Conservation (phyloP, 1,140 invertebrate genomes). For the Mercenaria mercenaria region DNA sequence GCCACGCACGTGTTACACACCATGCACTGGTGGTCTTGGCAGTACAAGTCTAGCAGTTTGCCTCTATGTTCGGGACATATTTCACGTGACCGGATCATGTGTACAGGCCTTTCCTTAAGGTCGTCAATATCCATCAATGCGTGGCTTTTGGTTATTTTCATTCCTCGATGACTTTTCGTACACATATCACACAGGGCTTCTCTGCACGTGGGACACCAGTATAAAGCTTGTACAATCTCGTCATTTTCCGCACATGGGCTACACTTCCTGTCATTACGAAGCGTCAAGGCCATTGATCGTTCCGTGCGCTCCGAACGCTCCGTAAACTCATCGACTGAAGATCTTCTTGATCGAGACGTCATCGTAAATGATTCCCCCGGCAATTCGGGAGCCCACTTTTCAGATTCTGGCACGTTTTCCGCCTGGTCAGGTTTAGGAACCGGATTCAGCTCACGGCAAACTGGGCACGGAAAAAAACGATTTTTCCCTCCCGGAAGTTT, state of each 20-base stretch:
- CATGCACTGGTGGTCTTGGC: conserved; percentile 48
- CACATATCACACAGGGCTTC: conserved; percentile 60
- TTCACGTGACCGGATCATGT: conserved; percentile 41
- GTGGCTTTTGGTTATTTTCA: conserved; percentile 57
- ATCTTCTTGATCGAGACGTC: conserved; percentile 2
- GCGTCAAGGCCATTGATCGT: conserved; percentile 28
- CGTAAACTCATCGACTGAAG: not conserved
- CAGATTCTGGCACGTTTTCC: not conserved
- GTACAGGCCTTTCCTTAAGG: conserved; percentile 5
- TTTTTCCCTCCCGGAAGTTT: conserved; percentile 57
- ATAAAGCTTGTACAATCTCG: conserved; percentile 44
- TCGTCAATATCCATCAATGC: conserved; percentile 57
- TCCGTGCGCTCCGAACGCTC: not conserved
- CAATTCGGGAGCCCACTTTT: not conserved
- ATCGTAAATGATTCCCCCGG: not conserved
- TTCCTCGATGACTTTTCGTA: conserved; percentile 61
- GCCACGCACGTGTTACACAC: conserved; percentile 60
- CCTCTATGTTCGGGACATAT: conserved; percentile 59
- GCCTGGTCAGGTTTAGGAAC: not conserved
- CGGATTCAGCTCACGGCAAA: conserved; percentile 52
- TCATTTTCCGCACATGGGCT: conserved; percentile 49
- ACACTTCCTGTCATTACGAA: conserved; percentile 38
- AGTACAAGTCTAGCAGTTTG: conserved; percentile 51
- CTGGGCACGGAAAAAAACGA: conserved; percentile 54
- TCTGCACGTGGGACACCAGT: conserved; percentile 60